Conservation (phyloP, 1,140 invertebrate genomes). For the Metaphire vulgaris region DNA sequence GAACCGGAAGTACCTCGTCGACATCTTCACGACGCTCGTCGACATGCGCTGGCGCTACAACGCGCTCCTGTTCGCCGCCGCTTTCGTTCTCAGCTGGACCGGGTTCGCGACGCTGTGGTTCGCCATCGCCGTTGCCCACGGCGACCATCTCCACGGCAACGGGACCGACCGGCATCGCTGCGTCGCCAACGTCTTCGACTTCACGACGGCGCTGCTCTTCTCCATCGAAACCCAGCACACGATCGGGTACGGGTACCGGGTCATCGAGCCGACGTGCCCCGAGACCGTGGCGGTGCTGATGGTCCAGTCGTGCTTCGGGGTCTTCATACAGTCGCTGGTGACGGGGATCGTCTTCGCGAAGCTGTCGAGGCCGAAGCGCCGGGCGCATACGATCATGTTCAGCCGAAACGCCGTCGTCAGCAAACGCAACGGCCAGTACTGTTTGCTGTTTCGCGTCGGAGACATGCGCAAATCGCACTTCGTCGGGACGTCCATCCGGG, state of each 20-base stretch:
- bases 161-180: conserved; percentile 30
- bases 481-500: conserved; percentile 73
- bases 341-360: conserved; percentile 34
- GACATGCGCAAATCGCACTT: conserved; percentile 77
- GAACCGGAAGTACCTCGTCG: conserved; percentile 54
- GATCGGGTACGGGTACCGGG: conserved; percentile 55
- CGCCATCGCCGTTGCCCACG: conserved; percentile 38
- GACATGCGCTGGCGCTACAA: conserved; percentile 45
- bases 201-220: conserved; percentile 43
- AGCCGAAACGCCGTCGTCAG: conserved; percentile 43
- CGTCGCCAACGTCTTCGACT: conserved; percentile 35
- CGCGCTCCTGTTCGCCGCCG: conserved; percentile 43
- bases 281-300: conserved; percentile 23
- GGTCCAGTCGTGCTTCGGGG: conserved; percentile 30
- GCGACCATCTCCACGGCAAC: conserved; percentile 53
- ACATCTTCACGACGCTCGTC: conserved; percentile 70
- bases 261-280: conserved; percentile 56
- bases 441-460: conserved; percentile 39
- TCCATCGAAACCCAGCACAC: conserved; percentile 50
- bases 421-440: conserved; percentile 62
- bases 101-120: conserved; percentile 49
- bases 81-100: conserved; percentile 48
- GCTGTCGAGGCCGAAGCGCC: conserved; percentile 37
- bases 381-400: conserved; percentile 47
- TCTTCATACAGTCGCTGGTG: conserved; percentile 31